Evolutionary conservation across 2,797 vertebrate genomes (phyloP).

Genomic region (Schizopygopsis pylzovi): DNA sequence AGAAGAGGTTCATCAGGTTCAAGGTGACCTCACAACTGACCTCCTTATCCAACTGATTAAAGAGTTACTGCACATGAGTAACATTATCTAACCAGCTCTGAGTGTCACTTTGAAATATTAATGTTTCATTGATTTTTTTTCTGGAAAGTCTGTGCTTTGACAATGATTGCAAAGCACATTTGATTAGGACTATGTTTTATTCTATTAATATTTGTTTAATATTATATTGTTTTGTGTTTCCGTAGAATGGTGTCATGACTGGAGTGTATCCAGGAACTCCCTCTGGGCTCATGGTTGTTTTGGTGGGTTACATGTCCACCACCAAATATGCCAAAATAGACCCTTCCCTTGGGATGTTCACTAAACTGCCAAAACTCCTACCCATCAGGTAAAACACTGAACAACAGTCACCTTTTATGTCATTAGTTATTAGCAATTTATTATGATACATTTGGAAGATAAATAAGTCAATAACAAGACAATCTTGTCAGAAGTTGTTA

Average conservation of each 20-base stretch:
- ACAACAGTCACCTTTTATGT: neutral
- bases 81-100: neutral
- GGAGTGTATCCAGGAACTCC: constrained; percentile 97
- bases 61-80: neutral
- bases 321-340: constrained; percentile 89
- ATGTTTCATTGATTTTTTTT: neutral
- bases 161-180: neutral
- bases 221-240: constrained; percentile 61
- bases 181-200: neutral
- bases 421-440: neutral
- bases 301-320: constrained; percentile 91
- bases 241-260: constrained; percentile 89
- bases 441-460: neutral
- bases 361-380: constrained; percentile 77
- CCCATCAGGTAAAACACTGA: constrained; percentile 76
- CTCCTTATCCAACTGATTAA: constrained; percentile 68
- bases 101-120: neutral
- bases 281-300: constrained; percentile 90
- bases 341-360: constrained; percentile 90
- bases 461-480: neutral
- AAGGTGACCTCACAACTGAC: constrained; percentile 78
- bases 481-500: neutral
- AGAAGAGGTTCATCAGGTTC: constrained; percentile 77
- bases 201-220: neutral
- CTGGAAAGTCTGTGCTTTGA: neutral